These are phyloP conservation scores for Oegoconia quadripuncta DNA, from an alignment of 2,888 invertebrate genomes.

Conservation along the genomic window DNA sequence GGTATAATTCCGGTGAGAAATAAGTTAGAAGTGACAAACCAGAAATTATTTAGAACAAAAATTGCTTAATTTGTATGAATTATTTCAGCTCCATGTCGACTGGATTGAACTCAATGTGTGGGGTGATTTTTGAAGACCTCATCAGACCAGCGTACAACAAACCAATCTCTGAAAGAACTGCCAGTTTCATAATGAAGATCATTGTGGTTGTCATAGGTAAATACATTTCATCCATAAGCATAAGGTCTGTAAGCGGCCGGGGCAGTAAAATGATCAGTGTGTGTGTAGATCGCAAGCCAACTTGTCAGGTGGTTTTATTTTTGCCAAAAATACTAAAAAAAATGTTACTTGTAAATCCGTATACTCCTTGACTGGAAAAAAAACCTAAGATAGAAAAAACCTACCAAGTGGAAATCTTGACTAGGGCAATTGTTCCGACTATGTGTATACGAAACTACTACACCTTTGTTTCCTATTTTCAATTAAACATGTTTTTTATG, in stretches of 20 bases:
- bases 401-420: too few species aligned
- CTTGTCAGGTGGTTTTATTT: too few species aligned
- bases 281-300: too few species aligned
- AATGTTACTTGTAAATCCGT: too few species aligned
- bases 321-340: neutral
- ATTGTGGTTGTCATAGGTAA: constrained; percentile 81
- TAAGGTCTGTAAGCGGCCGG: neutral
- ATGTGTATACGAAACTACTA: too few species aligned
- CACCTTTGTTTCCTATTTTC: too few species aligned
- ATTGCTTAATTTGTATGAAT: too few species aligned
- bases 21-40: neutral
- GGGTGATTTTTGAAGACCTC: constrained; percentile 86
- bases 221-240: constrained; percentile 10
- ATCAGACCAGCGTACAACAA: constrained; percentile 82
- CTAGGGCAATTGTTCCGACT: too few species aligned
- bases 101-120: constrained; percentile 86
- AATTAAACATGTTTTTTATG: too few species aligned
- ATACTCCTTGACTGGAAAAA: too few species aligned
- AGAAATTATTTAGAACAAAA: too few species aligned
- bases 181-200: constrained; percentile 84
- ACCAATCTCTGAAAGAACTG: constrained; percentile 81
- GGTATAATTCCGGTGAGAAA: constrained; percentile 62
- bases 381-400: too few species aligned
- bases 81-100: constrained; percentile 85
- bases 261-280: neutral